Evolutionary conservation across 2,888 invertebrate genomes (phyloP), one percentile per base, ranked within the genome.

Genomic region (Eupithecia abbreviata): DNA sequence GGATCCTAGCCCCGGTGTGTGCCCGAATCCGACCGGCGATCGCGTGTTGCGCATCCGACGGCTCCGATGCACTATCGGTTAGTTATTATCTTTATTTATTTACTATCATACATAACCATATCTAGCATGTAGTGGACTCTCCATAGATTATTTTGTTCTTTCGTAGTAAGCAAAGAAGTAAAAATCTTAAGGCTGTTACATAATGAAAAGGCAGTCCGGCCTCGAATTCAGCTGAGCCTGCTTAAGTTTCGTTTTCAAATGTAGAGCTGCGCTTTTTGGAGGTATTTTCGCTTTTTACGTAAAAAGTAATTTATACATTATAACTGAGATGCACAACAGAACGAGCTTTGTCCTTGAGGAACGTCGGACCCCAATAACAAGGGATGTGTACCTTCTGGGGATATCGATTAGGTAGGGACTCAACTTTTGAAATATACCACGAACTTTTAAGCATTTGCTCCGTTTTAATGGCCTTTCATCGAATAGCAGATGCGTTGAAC

Each of bases 1-100:
- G 82, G 83, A 81, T 86, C 85, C 85, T 84, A 81, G 84, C 82
- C 82, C 84, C 85, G 85, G 85, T 86, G 86, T 86, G 84, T 82
- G 86, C 88, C 85, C 86, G 87, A 85, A 85, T 86, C 86, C 87
- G 82, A 85, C 86, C 90, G 81, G 88, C 89, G 85, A 88, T 89
- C 87, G 92, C 91, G 93, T 93, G 93, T 92, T 93, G 92, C 90
- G 90, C 92, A 87, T 90, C 91, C 90, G 91, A 91, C 92, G 91
- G 92, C 90, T 93, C 93, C 91, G 92, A 94, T 94, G 93, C 90
- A 90, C 90, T 90, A 87, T 93, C 92, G 93, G 93, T 93, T 91
- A 93, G 93, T 93, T 86, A 73, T 55, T 80, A 82, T 83, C 80
- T 80, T 75, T 83, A 80, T 78, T 84, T 82, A 80, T 82, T 80